Base-by-base conservation (phyloP, 2,797 vertebrate species). In the Lates japonicus region DNA sequence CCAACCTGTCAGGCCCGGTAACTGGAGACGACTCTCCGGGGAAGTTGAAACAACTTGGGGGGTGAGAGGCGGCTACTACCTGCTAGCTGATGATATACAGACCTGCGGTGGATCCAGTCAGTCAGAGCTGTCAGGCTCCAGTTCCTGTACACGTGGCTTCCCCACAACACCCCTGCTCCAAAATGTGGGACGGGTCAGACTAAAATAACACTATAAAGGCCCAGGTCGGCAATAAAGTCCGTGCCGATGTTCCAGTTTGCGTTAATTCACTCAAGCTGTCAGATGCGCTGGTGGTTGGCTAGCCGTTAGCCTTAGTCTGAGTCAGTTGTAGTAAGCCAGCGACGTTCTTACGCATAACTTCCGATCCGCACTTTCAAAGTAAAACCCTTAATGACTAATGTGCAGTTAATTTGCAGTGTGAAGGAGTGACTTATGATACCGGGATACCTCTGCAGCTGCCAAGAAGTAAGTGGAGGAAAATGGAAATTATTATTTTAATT, bases 131-230 rank as follows among this genome's bases (percentile, higher is more conserved):
- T 87, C 84, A 83, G 37, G 75, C 5, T 72, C 54, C 62, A 76
- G 74, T 88, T 91, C 94, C 94, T 90, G 92, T 89, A 93, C 86
- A 94, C 95, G 94, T 95, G 91, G 91, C 89, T 90, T 20, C 42
- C 12, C n/a, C 19, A 19, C 46, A 48, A 35, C 44, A 59, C 71
- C n/a, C 72, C 48, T 22, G 2, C 22, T 37, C 9, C 20, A 1
- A 22, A 41, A 58, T 4, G 44, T 29, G 33, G 57, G 57, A 60
- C 42, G 44, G 41, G 33, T 76, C 41, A 4, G 46, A 10, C 1
- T 5, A 0, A 25, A 31, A 29, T 20, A 37, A 22, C 48, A 0
- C 10, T 1, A 29, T 14, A 14, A 9, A 14, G 8, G 49, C 4
- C 2, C 12, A 3, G 0, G 1, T 14, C 4, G 1, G 3, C 7